Base-by-base conservation (phyloP, 2,113 vertebrate species). In the Callipepla californica region DNA sequence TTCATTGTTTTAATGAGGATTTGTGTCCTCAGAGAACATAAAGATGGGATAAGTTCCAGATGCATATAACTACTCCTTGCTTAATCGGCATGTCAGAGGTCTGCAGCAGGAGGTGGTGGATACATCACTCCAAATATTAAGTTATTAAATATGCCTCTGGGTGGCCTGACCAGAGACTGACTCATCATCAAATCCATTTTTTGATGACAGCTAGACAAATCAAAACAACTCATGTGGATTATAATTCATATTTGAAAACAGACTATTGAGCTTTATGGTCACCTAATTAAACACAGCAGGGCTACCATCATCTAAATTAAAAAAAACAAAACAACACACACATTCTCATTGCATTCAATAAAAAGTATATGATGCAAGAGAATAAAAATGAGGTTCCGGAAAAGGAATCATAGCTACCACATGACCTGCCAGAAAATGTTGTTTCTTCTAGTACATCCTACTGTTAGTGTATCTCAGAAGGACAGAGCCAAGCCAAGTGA, bases 211-310 rank as follows among this genome's bases (percentile, higher is more conserved):
- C 51, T 87, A 90, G 88, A 80, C 85, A 92, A 87, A 96, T 90
- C 78, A 69, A 93, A 95, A 90, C 85, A 95, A 94, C 57, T 18
- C 68, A 36, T 32, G 80, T 13, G 68, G 38, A 66, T 94, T 90
- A 53, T 90, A 89, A 95, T 82, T 94, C 93, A 95, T 59, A 23
- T 87, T 70, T 85, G 47, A 85, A 78, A 87, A 62, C 82, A 92
- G 19, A 36, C 48, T 72, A 48, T 65, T 72, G 68, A 90, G 61
- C 30, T 94, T 91, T 92, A 76, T 8, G 40, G 80, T 63, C 23
- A 67, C 78, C 78, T 92, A 94, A 95, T 96, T 95, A 95, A 95
- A 92, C 90, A 67, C 90, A 96, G 74, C 74, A 87, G 74, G 88
- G 13, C 55, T 84, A 45, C 55, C 47, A 47, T 53, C 34, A 40